These are phyloP conservation scores for Hylomyscus alleni DNA, from an alignment of 2,797 vertebrate genomes.

Conservation along the genomic window DNA sequence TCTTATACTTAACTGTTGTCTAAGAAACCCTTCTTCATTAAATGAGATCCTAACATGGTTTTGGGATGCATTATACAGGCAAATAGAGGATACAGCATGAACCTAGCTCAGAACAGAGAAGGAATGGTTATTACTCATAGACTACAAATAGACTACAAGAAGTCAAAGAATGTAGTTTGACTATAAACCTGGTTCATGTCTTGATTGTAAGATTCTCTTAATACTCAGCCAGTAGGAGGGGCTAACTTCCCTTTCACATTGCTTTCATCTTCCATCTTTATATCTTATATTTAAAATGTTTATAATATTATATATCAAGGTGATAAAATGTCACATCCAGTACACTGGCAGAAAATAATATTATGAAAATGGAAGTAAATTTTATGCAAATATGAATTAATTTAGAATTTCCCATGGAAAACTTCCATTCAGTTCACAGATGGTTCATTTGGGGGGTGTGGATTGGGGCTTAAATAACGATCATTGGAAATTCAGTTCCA, in stretches of 20 bases:
- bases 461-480: background rate
- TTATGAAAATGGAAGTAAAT: constrained; percentile 15
- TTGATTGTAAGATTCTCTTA: background rate
- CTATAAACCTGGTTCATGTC: background rate
- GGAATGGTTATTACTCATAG: background rate
- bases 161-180: background rate
- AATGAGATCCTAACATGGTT: background rate
- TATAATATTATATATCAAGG: background rate
- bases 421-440: background rate
- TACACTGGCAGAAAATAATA: background rate
- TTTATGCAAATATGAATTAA: background rate
- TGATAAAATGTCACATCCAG: background rate
- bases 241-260: background rate
- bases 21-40: background rate
- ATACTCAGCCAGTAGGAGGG: background rate
- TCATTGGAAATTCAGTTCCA: background rate
- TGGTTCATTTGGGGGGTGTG: background rate
- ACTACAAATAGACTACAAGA: too few relatives aligned
- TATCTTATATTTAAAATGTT: background rate
- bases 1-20: background rate
- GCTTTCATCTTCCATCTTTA: background rate
- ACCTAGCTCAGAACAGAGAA: background rate
- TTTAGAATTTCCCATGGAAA: background rate
- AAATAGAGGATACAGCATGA: background rate
- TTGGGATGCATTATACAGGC: background rate